Conservation (phyloP, 2,888 invertebrate species). For the Gryllus longicercus region DNA sequence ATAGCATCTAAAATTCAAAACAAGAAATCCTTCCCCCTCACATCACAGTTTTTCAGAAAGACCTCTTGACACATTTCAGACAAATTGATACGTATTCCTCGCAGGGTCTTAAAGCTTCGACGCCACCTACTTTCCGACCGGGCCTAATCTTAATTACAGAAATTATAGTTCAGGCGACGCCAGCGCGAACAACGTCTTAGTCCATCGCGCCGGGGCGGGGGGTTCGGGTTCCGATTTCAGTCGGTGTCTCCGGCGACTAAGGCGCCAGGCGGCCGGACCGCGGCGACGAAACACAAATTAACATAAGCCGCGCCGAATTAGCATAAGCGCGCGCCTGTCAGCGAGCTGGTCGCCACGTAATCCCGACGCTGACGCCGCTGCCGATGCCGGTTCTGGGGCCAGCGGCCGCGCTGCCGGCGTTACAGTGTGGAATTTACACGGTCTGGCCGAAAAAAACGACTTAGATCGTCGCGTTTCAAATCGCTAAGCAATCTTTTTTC, state of each 20-base stretch:
- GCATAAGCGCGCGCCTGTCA: conserved; percentile 17
- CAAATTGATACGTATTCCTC: not conserved
- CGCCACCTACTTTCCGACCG: not conserved
- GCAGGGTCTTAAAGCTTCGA: not conserved
- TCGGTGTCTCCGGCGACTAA: not conserved
- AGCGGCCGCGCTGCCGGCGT: too few relatives aligned
- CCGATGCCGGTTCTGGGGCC: too few relatives aligned
- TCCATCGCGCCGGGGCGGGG: not conserved
- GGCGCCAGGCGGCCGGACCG: not conserved
- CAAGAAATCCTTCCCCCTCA: not conserved
- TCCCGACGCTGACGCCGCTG: not conserved
- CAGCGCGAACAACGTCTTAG: not conserved
- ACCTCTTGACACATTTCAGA: not conserved
- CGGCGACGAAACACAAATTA: conserved; percentile 6
- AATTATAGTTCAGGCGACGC: not conserved
- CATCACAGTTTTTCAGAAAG: not conserved
- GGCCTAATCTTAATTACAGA: conserved; percentile 1
- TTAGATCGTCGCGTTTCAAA: too few relatives aligned
- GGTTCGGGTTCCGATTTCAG: not conserved
- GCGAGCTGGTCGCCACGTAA: conserved; percentile 3
- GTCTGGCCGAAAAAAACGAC: too few relatives aligned
- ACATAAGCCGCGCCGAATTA: conserved; percentile 8
- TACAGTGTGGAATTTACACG: too few relatives aligned
- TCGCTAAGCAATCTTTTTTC: too few relatives aligned
- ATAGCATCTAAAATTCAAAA: not conserved